Base-by-base conservation (phyloP, 2,888 invertebrate genomes). In the Spisula subtruncata region DNA sequence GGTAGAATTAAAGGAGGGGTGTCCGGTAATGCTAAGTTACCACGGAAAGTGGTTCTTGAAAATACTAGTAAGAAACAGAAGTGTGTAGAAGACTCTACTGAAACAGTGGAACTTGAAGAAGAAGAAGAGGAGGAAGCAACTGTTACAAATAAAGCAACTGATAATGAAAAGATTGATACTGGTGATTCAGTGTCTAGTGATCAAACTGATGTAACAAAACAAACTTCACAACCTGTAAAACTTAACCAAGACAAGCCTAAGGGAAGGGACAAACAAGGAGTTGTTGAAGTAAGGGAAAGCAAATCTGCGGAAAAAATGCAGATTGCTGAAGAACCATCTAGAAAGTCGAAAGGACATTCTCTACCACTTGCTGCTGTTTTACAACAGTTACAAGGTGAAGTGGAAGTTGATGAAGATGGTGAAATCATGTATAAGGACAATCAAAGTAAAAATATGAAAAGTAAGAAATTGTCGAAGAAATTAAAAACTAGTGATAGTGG, bases 1-100 rank as follows among this genome's bases (percentile, higher is more conserved):
- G 92, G 92, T 20, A 91, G 90, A 89, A 92, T 92, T 75, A 92
- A 92, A 83, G 92, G 92, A n/a, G 75, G 80, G 0, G 14, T 48
- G n/a, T 12, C 41, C 32, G 82, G 88, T 14, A 91, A n/a, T n/a
- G n/a, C n/a, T n/a, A n/a, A 91, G 71, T 35, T 60, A 16, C 18
- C 48, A 16, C 41, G 54, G 18, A 91, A 90, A 81, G 79, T 82
- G 48, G 56, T 81, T 83, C 90, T 89, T 83, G 91, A 71, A 82
- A 41, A 41, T 5, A 41, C 41, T 41, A n/a, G n/a, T n/a, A n/a
- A n/a, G n/a, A n/a, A n/a, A n/a, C 87, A 89, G 60, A 88, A 91
- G 81, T 88, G 88, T 51, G 90, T 87, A 35, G 89, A 81, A 54
- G 79, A 86, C 75, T 90, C 84, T 46, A 84, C 89, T 71, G 88